Percentiles rank a stretch among this genome's conserved stretches.
These are phyloP conservation scores for Caloenas nicobarica DNA, from an alignment of 2,113 vertebrate genomes.

Conservation along the genomic window DNA sequence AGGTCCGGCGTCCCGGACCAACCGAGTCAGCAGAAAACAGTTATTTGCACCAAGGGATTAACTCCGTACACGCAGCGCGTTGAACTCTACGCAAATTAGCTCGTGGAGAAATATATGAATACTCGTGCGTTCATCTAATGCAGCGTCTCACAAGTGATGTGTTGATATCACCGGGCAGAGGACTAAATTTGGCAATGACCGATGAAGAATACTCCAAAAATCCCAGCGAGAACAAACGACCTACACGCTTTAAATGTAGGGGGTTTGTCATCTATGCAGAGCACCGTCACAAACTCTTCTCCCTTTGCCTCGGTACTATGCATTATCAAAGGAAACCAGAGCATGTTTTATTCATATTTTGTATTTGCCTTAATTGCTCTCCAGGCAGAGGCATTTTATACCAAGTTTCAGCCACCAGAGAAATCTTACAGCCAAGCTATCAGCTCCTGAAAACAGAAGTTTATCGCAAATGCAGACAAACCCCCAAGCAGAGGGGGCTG, in stretches of 20 bases:
- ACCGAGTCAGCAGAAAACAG: neutral
- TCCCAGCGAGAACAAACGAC: neutral
- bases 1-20: accelerated
- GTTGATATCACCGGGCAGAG: neutral
- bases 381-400: constrained; percentile 15
- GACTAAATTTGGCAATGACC: neutral
- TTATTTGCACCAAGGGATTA: neutral
- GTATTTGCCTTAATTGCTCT: constrained; percentile 13
- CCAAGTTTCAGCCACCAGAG: constrained; percentile 23
- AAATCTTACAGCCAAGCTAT: constrained; percentile 1
- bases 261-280: neutral
- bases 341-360: neutral
- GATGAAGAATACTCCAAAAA: neutral
- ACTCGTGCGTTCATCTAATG: accelerated
- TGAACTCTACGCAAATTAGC: neutral
- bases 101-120: neutral
- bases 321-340: neutral
- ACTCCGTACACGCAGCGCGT: accelerated
- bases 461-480: constrained; percentile 32
- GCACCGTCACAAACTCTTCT: neutral
- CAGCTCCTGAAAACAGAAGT: constrained; percentile 15
- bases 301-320: neutral
- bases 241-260: neutral
- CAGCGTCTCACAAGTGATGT: neutral
- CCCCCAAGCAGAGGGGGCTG: neutral